Evolutionary conservation across 2,888 invertebrate species (phyloP), one percentile per base, ranked within the genome.

Genomic region (Linnaemya vulpina): DNA sequence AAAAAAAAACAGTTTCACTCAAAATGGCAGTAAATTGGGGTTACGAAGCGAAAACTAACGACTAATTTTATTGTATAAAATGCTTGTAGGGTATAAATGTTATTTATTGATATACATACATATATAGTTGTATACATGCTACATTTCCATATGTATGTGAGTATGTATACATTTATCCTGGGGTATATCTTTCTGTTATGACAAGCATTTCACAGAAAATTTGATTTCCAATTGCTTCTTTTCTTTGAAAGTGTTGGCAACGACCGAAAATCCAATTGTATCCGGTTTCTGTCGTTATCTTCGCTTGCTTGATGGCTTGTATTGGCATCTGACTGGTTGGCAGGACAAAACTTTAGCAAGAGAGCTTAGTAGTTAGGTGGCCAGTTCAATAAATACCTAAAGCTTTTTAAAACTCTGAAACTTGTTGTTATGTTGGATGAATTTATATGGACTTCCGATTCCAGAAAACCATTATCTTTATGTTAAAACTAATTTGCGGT

Each of bases 211-310:
- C 43, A 43, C 20, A 35, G 46, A 46, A 46, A 46, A 49, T 17
- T 17, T 17, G 17, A 17, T 49, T 51, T 51, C 51, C 51, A 9
- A 8, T 49, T 49, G n/a, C 5, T 51, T 51, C 20, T 20, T 1
- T 51, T 51, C 38, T 25, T 68, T 38, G 13, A 62, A 51, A 65
- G 10, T 60, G 77, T 49, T 78, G 68, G 20, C 60, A 77, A 77
- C 77, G 60, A 83, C 73, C 73, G 51, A 77, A 73, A 83, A 83
- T 83, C 60, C n/a, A 77, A 73, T 83, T 83, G 73, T 38, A 73
- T 73, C 35, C 25, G 38, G 10, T 51, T 77, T 62, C 30, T 43
- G 30, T 46, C 43, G 46, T 46, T 63, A 68, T 53, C 53, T 83
- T 73, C 83, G 71, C 60, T n/a, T 15, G 38, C 40, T 25, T 53